Percentiles rank a stretch among this genome's conserved stretches.
phyloP scores from a whole-genome alignment of 1,140 invertebrate species.

The Papilio helenus region DNA sequence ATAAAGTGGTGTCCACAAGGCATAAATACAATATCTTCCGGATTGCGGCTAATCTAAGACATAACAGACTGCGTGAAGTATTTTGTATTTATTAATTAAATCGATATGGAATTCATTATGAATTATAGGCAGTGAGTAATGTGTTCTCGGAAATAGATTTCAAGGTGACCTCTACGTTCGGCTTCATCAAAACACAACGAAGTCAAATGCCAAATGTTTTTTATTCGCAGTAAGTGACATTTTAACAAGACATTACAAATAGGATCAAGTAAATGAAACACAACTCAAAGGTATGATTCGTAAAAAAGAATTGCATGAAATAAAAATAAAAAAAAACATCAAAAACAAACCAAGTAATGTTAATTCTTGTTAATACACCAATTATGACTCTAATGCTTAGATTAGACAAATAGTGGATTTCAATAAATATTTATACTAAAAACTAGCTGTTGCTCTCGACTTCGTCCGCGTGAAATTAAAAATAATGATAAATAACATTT shows the following conservation, averaged over 20 bases:
- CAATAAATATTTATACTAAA: no score
- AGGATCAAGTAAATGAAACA: background rate
- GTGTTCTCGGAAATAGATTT: background rate
- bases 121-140: conserved; percentile 28
- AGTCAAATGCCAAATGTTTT: conserved; percentile 21
- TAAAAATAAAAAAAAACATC: background rate
- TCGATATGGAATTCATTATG: background rate
- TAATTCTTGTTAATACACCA: background rate
- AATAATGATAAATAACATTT: no score
- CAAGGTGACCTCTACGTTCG: conserved; percentile 2
- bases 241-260: conserved; percentile 6
- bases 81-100: no score
- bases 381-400: background rate
- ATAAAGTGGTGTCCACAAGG: no score
- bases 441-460: no score
- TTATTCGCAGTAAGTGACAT: background rate
- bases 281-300: background rate
- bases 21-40: no score
- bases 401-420: background rate
- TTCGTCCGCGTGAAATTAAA: no score
- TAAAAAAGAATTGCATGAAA: background rate
- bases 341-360: background rate
- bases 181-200: background rate
- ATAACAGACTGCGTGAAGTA: no score
- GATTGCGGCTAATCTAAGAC: no score